Percentiles rank a stretch among this genome's conserved stretches.
Conservation (phyloP, 2,113 vertebrate genomes). For the Scytalopus superciliaris region DNA sequence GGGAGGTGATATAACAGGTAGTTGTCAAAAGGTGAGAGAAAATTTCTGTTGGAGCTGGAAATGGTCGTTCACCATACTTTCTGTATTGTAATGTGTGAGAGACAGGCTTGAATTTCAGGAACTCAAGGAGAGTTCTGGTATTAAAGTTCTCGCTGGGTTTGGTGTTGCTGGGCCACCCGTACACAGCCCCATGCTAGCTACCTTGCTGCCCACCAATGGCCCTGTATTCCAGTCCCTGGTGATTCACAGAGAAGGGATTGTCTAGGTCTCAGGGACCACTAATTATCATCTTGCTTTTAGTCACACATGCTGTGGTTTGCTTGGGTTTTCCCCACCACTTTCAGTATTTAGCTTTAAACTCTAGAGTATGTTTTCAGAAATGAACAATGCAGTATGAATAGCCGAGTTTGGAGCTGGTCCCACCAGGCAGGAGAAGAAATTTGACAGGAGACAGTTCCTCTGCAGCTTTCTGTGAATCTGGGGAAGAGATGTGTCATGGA, state of each 20-base stretch:
- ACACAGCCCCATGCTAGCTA: not conserved
- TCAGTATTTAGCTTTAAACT: not conserved
- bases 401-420: not conserved
- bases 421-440: not conserved
- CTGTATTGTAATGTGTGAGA: not conserved
- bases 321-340: not conserved
- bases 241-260: not conserved
- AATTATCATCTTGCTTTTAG: not conserved
- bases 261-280: not conserved
- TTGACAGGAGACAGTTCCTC: not conserved
- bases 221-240: not conserved
- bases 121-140: not conserved
- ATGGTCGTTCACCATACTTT: not conserved
- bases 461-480: not conserved
- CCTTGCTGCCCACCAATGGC: not conserved
- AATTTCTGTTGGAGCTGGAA: not conserved
- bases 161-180: fast-evolving
- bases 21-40: not conserved
- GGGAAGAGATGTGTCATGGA: not conserved
- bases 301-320: not conserved
- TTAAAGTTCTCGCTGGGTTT: not conserved
- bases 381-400: not conserved
- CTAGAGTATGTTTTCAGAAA: not conserved
- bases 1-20: not conserved
- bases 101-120: not conserved